These are phyloP conservation scores for Sinocyclocheilus anophthalmus DNA, from an alignment of 2,113 vertebrate species.

Conservation along the genomic window DNA sequence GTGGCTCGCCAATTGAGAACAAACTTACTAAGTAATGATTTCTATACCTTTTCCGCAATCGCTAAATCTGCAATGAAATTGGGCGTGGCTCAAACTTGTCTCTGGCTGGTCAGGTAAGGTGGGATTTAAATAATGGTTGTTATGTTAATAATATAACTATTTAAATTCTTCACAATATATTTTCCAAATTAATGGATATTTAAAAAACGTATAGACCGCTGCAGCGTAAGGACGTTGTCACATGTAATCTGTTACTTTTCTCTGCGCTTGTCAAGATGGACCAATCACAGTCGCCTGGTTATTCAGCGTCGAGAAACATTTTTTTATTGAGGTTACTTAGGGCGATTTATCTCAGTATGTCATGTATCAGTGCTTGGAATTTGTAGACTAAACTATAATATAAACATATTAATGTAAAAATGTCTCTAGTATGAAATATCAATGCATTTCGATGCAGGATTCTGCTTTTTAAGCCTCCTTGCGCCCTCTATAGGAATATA, in stretches of 20 bases:
- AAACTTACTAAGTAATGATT: not conserved
- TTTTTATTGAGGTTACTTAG: not conserved
- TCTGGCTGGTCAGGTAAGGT: not conserved
- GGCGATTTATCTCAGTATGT: not conserved
- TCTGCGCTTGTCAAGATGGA: not conserved
- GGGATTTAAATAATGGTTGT: not conserved
- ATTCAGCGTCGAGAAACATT: not conserved
- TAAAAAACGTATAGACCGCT: too few relatives aligned
- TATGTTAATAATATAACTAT: too few relatives aligned
- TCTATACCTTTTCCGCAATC: not conserved
- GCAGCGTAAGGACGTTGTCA: not conserved
- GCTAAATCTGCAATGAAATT: not conserved
- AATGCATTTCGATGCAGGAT: not conserved
- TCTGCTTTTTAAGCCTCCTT: not conserved
- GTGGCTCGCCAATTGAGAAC: not conserved
- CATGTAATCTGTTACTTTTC: not conserved
- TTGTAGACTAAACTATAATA: not conserved
- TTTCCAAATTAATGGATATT: not conserved
- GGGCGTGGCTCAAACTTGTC: not conserved
- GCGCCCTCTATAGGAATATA: slow-evolving; percentile 19
- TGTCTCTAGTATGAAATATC: not conserved
- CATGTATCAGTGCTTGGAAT: not conserved
- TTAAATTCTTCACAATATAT: not conserved
- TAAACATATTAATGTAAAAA: not conserved
- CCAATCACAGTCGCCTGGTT: not conserved